Base-by-base conservation (phyloP, 2,113 vertebrate genomes). In the Solenodon paradoxus region DNA sequence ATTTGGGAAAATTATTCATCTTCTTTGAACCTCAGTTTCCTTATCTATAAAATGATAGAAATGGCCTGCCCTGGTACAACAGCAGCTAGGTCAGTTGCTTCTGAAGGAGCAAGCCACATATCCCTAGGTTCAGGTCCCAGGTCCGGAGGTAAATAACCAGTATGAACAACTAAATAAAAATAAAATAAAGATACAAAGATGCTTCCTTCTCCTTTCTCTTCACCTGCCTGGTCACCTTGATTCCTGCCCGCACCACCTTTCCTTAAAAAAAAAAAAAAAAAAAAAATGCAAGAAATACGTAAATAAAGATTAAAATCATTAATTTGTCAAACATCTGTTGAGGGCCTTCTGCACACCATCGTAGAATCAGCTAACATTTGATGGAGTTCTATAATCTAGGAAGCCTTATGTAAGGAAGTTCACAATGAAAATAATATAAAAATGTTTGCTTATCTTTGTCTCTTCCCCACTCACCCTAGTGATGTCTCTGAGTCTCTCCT, bases 401-500 rank as follows among this genome's bases (percentile, higher is more conserved):
- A 81, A 79, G 81, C 13, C 8, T 69, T 66, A 45, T n/a, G 5
- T 15, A 30, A 45, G 72, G 42, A 84, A 26, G n/a, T 57, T 83
- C 68, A 35, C 38, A 59, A 10, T 35, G 72, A 75, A 40, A 89
- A 38, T 80, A 68, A 74, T 77, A 49, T 5, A 77, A 68, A 35
- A 93, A 30, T 68, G 3, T 51, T 55, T 88, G 11, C 63, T 88
- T 91, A 74, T 95, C 15, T 97, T n/a, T 97, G 92, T 98, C 57
- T 98, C 51, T 63, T 92, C 71, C 63, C 51, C 95, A 75, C 97
- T 66, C 5, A 49, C 61, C 40, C 55, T 94, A 99, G 99, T 82
- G 99, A 99, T 19, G 98, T 99, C 86, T 99, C 99, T 0, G 99
- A 99, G 71, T 97, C 98, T 0, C 97, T 99, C 97, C 98, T 99